phyloP scores from a whole-genome alignment of 2,888 invertebrate genomes.

The Brachylomia viminalis region DNA sequence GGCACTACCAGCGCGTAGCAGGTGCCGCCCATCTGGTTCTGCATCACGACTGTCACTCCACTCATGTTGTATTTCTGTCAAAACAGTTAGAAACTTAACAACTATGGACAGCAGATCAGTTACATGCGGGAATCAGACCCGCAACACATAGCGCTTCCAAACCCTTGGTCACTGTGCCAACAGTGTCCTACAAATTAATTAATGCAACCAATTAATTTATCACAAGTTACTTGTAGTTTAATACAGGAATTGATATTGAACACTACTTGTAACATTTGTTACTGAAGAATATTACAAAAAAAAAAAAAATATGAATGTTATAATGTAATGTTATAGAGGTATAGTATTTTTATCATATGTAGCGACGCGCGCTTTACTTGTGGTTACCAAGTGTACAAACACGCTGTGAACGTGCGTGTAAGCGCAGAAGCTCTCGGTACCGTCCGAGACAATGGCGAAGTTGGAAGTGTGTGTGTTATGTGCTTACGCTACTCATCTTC shows the following conservation, averaged over 20 bases:
- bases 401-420: background rate
- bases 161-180: background rate
- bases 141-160: background rate
- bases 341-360: background rate
- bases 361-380: background rate
- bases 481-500: background rate
- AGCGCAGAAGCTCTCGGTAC: too few species aligned
- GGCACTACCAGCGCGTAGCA: slow-evolving; percentile 90
- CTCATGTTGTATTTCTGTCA: slow-evolving; percentile 82
- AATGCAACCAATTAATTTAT: background rate
- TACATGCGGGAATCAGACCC: too few species aligned
- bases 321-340: too few species aligned
- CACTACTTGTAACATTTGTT: background rate
- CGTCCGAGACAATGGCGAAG: background rate
- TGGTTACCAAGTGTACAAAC: background rate
- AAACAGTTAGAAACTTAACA: background rate
- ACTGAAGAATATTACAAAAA: background rate
- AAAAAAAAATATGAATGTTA: background rate
- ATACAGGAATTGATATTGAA: background rate
- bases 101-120: too few species aligned
- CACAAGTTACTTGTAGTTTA: background rate
- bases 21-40: background rate
- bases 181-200: background rate
- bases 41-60: slow-evolving; percentile 60
- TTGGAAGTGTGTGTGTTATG: background rate